These are phyloP conservation scores for Nineta flava DNA, from an alignment of 2,888 invertebrate genomes.

Conservation along the genomic window DNA sequence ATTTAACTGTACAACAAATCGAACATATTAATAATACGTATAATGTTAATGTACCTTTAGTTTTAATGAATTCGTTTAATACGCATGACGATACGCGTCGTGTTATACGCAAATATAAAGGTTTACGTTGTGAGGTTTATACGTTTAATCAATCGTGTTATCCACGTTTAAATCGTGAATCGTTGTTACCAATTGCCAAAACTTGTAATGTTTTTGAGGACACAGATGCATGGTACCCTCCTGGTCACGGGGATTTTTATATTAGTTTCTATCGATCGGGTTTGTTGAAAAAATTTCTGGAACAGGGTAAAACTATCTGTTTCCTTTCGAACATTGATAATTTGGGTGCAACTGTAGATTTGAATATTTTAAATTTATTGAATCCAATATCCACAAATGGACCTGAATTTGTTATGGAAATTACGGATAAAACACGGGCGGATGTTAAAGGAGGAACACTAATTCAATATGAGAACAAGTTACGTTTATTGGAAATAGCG, in stretches of 20 bases:
- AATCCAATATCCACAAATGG: constrained; percentile 30
- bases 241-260: constrained; percentile 95
- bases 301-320: constrained; percentile 78
- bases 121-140: constrained; percentile 80
- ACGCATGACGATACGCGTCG: constrained; percentile 97
- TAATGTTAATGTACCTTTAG: constrained; percentile 87
- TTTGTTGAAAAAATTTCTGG: constrained; percentile 72
- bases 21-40: constrained; percentile 92
- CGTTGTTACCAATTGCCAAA: constrained; percentile 77
- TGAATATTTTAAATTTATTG: constrained; percentile 69
- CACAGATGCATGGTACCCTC: constrained; percentile 53
- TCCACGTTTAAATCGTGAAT: constrained; percentile 89
- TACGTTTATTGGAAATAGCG: constrained; percentile 91
- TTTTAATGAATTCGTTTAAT: constrained; percentile 99
- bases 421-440: constrained; percentile 96
- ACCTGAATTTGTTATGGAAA: constrained; percentile 97
- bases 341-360: constrained; percentile 94
- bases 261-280: constrained; percentile 90
- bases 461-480: constrained; percentile 88
- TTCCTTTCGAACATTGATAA: constrained; percentile 99
- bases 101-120: constrained; percentile 85
- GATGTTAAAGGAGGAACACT: constrained; percentile 99
- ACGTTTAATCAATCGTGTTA: constrained; percentile 98
- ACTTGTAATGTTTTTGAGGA: constrained; percentile 54
- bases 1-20: constrained; percentile 92